Evolutionary conservation across 2,113 vertebrate genomes (phyloP), one percentile per base, ranked within the genome.

Genomic region (Cyanoramphus novaezelandiae): DNA sequence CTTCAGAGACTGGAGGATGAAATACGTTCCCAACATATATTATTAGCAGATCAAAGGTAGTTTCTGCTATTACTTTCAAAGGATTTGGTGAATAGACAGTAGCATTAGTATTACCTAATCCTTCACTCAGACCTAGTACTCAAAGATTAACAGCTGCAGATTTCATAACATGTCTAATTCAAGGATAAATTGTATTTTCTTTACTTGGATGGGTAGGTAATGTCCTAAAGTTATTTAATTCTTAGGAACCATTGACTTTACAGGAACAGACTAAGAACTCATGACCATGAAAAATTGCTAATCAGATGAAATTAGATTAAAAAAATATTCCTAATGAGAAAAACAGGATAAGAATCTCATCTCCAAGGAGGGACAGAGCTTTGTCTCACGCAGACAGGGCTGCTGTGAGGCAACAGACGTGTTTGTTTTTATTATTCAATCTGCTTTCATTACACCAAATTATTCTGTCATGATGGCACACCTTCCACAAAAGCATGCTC

Each of bases 41-140:
- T 91, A 88, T 65, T 72, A 78, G 62, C 68, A 92, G 93, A 94
- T 95, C 75, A 69, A 64, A 94, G 88, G 84, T 60, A 52, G 65
- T 80, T 95, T 86, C 72, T 92, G 72, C 62, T 94, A 64, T 96
- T 90, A 90, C 29, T 94, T 95, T 94, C 88, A 93, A 94, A 96
- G 90, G 86, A 88, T 93, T 90, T 86, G 79, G 57, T 78, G 92
- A 96, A 88, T 33, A 90, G 88, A 82, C 53, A 87, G 85, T 35
- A 90, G 52, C 64, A 90, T 88, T 86, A 93, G 47, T 84, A 49
- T 88, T 74, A 95, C 44, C 64, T 75, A 90, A 92, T 88, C 52
- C 72, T 92, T 95, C 80, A 46, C 55, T 76, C 92, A 90, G 87
- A 92, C 31, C 50, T 81, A 77, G 60, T 88, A 90, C 60, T 94